Evolutionary conservation across 2,888 invertebrate species (phyloP).

Genomic region (Melipona bicolor): DNA sequence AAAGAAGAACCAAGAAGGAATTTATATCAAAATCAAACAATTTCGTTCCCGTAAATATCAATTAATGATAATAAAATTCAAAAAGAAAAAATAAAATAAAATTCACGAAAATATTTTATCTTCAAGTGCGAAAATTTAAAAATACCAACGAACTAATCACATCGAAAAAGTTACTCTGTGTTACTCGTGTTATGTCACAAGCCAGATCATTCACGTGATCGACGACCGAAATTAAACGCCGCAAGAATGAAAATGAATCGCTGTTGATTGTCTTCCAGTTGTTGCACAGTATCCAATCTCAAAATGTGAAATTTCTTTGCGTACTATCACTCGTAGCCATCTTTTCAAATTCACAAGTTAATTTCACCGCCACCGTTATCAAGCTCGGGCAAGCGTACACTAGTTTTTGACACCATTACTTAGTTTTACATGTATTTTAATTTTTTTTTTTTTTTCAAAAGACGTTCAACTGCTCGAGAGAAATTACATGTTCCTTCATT

Average conservation of each 20-base stretch:
- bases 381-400: constrained; percentile 1
- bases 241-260: not conserved
- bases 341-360: constrained; percentile 12
- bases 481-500: not conserved
- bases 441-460: no score
- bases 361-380: constrained; percentile 12
- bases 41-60: not conserved
- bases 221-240: not conserved
- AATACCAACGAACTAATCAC: not conserved
- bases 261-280: constrained; percentile 2
- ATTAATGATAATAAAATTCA: not conserved
- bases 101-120: not conserved
- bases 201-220: not conserved
- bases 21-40: not conserved
- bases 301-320: constrained; percentile 16
- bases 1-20: no score
- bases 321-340: constrained; percentile 2
- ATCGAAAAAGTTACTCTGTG: not conserved
- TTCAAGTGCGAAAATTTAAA: not conserved
- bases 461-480: not conserved
- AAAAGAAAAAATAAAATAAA: not conserved
- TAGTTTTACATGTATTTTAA: no score
- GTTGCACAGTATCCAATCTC: constrained; percentile 13
- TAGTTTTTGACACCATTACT: constrained; percentile 19
- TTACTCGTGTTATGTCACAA: not conserved